Evolutionary conservation across 23 tunicate species (phyloP).

Genomic region (Pegea sp.): DNA sequence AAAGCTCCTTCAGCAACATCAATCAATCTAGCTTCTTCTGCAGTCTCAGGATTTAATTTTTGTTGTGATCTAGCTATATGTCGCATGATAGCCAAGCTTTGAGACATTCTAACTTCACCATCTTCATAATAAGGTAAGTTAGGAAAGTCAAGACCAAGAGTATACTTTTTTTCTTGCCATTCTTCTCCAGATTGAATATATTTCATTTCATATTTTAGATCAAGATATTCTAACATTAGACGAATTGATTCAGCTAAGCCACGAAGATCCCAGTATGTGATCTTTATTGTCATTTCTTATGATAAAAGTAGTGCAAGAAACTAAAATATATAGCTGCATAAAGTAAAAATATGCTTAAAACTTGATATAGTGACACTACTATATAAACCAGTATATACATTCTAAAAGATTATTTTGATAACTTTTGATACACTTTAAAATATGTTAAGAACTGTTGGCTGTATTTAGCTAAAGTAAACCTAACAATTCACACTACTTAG

Average conservation of each 20-base stretch:
- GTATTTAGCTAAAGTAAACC: too few relatives aligned
- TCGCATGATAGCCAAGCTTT: neutral
- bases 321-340: too few relatives aligned
- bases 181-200: neutral
- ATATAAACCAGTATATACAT: too few relatives aligned
- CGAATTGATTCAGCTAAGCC: conserved; percentile 4
- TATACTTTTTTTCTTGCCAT: neutral
- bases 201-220: conserved; percentile 3
- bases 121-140: conserved; percentile 1
- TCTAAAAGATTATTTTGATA: too few relatives aligned
- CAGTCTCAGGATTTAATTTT: neutral
- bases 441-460: too few relatives aligned
- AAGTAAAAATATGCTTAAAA: too few relatives aligned
- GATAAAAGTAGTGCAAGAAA: too few relatives aligned
- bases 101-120: conserved; percentile 9
- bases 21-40: neutral
- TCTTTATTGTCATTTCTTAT: neutral
- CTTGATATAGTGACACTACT: too few relatives aligned
- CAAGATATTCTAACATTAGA: conserved; percentile 3
- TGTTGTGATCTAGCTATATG: neutral
- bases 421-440: too few relatives aligned
- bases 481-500: too few relatives aligned
- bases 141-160: conserved; percentile 9
- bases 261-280: conserved; percentile 7
- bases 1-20: neutral